A percentile compares a stretch with the other conserved stretches of the same genome.
These are phyloP conservation scores for Tarsius wallacei DNA, from an alignment of 2,797 vertebrate genomes.

Conservation along the genomic window DNA sequence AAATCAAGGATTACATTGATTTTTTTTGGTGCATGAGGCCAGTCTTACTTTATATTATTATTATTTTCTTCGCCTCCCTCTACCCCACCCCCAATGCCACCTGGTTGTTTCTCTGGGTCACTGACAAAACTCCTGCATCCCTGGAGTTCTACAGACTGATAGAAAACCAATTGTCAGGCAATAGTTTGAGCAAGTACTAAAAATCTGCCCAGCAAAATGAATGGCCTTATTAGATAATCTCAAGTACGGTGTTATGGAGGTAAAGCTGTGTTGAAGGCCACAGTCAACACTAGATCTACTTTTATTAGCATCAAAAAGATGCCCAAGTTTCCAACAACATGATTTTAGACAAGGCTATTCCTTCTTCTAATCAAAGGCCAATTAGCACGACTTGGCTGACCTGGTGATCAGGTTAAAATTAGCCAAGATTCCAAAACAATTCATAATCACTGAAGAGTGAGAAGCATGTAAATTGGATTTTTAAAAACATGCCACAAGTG, in stretches of 20 bases:
- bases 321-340: not conserved
- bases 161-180: not conserved
- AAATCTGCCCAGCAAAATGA: conserved; percentile 34
- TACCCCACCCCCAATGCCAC: not conserved
- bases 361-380: conserved; percentile 46
- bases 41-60: not conserved
- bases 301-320: conserved; percentile 35
- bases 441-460: not conserved
- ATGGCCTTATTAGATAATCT: not conserved
- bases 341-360: conserved; percentile 29
- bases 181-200: not conserved
- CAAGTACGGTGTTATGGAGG: not conserved
- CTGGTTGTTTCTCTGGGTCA: conserved; percentile 12
- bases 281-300: not conserved
- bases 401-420: conserved; percentile 43
- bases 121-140: not conserved
- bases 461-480: not conserved
- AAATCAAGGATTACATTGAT: not conserved
- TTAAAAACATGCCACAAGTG: not conserved
- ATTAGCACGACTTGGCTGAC: conserved; percentile 37
- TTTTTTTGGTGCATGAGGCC: not conserved
- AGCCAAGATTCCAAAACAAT: conserved; percentile 52
- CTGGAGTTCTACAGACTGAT: not conserved
- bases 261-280: not conserved
- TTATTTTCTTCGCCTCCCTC: not conserved